Evolutionary conservation across 1,140 invertebrate species (phyloP), one percentile per base, ranked within the genome.

Genomic region (Rhopalosiphum padi): DNA sequence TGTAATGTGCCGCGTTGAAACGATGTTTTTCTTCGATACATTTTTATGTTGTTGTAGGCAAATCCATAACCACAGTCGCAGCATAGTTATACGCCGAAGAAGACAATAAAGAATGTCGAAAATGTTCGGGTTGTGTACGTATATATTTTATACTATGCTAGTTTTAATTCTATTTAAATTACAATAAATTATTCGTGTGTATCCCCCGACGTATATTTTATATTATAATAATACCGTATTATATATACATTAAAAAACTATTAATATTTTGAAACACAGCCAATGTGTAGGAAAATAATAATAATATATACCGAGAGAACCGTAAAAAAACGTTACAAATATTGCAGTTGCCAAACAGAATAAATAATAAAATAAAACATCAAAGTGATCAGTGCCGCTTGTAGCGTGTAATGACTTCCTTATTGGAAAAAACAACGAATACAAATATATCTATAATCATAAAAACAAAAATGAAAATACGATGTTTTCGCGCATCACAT

Each of bases 191-290:
- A 89, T 89, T 21, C 43, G 43, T 41, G 30, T 30, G 18, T 48
- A 86, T 41, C 7, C 43, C 51, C 41, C 37, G 1, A 18, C 23
- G 25, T 30, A 30, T 37, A 89, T 88, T 53, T 25, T 53, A 89
- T 30, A 53, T 89, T 30, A 53, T 89, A 51, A 43, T 85, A 25
- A 43, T 86, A 46, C 23, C 41, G 8, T 43, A n/a, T 46, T 35
- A 41, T 89, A 87, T 46, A 87, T n/a, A 87, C 86, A 46, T 87
- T 48, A 25, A 55, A 51, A 89, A 53, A 89, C 88, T 55, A 89
- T 89, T 55, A 55, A 89, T 89, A 55, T 55, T 89, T 89, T 89
- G 88, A 89, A 55, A 55, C 88, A 35, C 35, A 89, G 88, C 51
- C 88, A 89, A 89, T 11, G 48, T 30, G 35, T 41, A 55, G 22